Base-by-base conservation (phyloP, 2,113 vertebrate genomes). In the Pedionomus torquatus region DNA sequence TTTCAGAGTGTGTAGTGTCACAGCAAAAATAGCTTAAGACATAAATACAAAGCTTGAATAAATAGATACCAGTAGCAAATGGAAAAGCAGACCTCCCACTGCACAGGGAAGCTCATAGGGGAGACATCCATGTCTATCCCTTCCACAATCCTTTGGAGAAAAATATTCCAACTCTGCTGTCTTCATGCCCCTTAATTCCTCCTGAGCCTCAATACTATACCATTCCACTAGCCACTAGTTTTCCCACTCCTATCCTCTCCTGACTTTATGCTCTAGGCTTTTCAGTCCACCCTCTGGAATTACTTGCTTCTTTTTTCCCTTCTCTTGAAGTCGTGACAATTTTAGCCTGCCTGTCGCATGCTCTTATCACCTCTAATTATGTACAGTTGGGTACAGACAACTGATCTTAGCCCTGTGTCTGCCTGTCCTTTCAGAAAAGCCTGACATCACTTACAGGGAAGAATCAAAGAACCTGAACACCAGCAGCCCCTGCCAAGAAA, bases 91-190 rank as follows among this genome's bases (percentile, higher is more conserved):
- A 15, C 30, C 48, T 25, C 15, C 23, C 65, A 44, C 5, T 46
- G 26, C 21, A n/a, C 31, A n/a, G 37, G 4, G 33, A 21, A 44
- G 14, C 6, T 30, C 13, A n/a, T 3, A 46, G 21, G 15, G 43
- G 28, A 82, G 43, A 63, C 25, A 18, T 46, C 7, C 9, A 6
- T 23, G 5, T 28, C n/a, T 41, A 19, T 19, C 39, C 8, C 0
- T 2, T 18, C 3, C 17, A 39, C 12, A 82, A 0, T 3, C 24
- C 25, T 7, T 55, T 31, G 4, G 30, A 46, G 9, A 57, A 43
- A 58, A 44, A 46, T 7, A 17, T 5, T 28, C 6, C 4, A 54
- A 1, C 17, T 87, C 49, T 69, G 13, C 30, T 52, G 2, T 55
- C 20, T 20, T 35, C 31, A 7, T 3, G 26, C 4, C 9, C 35